Percentiles rank a stretch among this genome's conserved stretches.
These are phyloP conservation scores for Microctonus brassicae DNA, from an alignment of 2,888 invertebrate genomes.

Conservation along the genomic window DNA sequence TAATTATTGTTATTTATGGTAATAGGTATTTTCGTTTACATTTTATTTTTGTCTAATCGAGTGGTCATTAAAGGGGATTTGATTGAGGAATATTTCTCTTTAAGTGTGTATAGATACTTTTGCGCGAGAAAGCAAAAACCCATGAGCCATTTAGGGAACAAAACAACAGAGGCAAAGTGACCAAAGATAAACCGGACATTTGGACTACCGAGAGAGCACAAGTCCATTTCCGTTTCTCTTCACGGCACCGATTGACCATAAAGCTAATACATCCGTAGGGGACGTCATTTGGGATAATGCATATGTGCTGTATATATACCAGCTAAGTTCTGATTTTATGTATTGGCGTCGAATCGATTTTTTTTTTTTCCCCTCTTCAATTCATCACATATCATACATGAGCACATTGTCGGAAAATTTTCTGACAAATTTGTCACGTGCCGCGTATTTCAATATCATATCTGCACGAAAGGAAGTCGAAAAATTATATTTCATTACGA, in stretches of 20 bases:
- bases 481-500: neutral
- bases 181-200: constrained; percentile 56
- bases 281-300: constrained; percentile 35
- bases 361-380: constrained; percentile 9
- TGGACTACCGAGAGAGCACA: constrained; percentile 46
- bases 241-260: constrained; percentile 55
- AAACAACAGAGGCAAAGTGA: constrained; percentile 51
- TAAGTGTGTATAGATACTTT: constrained; percentile 40
- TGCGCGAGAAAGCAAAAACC: constrained; percentile 41
- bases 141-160: constrained; percentile 27
- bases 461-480: neutral
- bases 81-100: neutral
- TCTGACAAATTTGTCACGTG: constrained; percentile 66
- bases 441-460: constrained; percentile 12
- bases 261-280: constrained; percentile 63
- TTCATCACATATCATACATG: constrained; percentile 18
- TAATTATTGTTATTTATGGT: too few relatives aligned
- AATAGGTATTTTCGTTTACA: neutral
- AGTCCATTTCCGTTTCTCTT: constrained; percentile 61
- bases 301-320: neutral
- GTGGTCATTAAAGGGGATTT: constrained; percentile 7
- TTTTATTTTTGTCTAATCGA: neutral
- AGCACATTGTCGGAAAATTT: constrained; percentile 36
- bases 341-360: constrained; percentile 7
- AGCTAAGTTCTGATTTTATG: constrained; percentile 3